A percentile compares a stretch with the other conserved stretches of the same genome.
Conservation (phyloP, 2,797 vertebrate species). For the Sebastes glaucus region DNA sequence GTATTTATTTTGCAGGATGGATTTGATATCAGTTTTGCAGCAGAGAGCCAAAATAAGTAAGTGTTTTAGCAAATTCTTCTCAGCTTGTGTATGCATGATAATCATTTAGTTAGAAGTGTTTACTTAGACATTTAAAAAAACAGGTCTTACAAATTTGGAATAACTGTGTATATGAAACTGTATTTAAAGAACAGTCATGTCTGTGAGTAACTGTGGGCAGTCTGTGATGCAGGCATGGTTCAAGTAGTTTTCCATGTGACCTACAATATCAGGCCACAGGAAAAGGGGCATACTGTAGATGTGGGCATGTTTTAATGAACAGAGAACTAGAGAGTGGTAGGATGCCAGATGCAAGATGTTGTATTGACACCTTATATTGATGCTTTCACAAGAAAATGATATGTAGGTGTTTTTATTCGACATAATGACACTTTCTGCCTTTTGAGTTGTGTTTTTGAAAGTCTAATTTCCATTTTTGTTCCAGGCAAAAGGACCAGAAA, state of each 20-base stretch:
- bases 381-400: not conserved
- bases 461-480: not conserved
- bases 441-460: not conserved
- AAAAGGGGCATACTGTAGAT: not conserved
- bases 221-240: not conserved
- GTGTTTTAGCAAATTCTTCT: slow-evolving; percentile 11
- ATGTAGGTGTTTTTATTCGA: not conserved
- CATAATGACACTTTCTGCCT: not conserved
- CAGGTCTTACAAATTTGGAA: not conserved
- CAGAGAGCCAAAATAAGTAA: slow-evolving; percentile 61
- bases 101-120: not conserved
- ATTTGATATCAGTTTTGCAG: slow-evolving; percentile 19
- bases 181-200: no score
- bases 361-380: not conserved
- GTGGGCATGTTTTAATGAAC: not conserved
- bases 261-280: not conserved
- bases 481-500: slow-evolving; percentile 45
- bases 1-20: slow-evolving; percentile 58
- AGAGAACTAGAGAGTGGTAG: not conserved
- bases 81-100: not conserved
- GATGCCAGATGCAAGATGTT: not conserved
- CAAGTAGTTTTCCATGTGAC: not conserved
- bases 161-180: not conserved
- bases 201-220: not conserved
- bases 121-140: not conserved